Percentiles rank a stretch among this genome's conserved stretches.
Evolutionary conservation across 2,113 vertebrate genomes (phyloP).

Genomic region (Accipiter cooperii): DNA sequence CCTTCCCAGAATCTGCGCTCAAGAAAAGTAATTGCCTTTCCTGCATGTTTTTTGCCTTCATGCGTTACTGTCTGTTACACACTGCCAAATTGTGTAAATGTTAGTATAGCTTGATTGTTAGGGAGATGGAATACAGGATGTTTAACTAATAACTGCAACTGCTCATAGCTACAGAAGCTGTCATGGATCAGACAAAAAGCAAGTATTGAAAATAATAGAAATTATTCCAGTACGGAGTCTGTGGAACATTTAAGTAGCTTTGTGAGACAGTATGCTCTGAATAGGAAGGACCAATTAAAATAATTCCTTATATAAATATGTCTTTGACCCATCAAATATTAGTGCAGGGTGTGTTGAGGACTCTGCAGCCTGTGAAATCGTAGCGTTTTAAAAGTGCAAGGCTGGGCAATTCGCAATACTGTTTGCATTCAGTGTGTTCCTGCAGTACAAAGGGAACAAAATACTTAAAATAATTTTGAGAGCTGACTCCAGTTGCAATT

Average conservation of each 20-base stretch:
- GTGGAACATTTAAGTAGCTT: neutral
- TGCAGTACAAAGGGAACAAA: neutral
- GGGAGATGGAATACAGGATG: neutral
- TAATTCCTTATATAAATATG: neutral
- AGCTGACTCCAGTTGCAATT: neutral
- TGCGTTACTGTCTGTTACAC: neutral
- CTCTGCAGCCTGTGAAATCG: neutral
- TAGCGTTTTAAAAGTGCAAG: neutral
- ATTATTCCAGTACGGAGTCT: neutral
- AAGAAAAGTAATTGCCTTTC: neutral
- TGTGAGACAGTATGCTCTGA: neutral
- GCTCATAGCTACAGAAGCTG: neutral
- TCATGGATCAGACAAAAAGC: neutral
- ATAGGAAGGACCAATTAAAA: neutral
- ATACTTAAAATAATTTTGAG: neutral
- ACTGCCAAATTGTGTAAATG: neutral
- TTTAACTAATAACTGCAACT: neutral
- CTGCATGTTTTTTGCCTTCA: fast-evolving
- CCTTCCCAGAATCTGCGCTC: neutral
- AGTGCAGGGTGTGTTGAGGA: neutral
- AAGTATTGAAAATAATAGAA: neutral
- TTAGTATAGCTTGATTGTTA: neutral
- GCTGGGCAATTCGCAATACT: neutral
- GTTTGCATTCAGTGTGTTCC: neutral
- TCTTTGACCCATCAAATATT: neutral